Evolutionary conservation across 2,113 vertebrate species (phyloP).

Genomic region (Anthoscopus minutus): DNA sequence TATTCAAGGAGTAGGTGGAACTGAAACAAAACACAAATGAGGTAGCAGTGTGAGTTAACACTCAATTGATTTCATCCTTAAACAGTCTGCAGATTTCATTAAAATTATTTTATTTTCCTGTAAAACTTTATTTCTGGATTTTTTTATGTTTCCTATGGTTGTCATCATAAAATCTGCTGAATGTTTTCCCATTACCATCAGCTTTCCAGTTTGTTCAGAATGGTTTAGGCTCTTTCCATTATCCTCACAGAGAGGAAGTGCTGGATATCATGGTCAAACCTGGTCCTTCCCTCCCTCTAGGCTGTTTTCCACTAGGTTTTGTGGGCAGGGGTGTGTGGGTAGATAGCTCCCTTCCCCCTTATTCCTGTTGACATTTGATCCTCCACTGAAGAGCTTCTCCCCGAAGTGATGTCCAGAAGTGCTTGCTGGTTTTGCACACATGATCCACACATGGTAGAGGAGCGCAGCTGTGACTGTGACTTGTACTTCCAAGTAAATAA

Average conservation of each 20-base stretch:
- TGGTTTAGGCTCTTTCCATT: background rate
- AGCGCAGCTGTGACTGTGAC: background rate
- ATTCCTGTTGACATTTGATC: background rate
- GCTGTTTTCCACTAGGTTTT: background rate
- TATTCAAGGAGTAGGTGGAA: background rate
- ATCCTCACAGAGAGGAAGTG: rapidly evolving
- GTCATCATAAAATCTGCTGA: background rate
- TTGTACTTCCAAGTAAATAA: background rate
- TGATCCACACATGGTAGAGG: background rate
- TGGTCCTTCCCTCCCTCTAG: background rate
- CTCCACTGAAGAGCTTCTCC: background rate
- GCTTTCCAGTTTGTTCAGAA: background rate
- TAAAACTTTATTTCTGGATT: background rate
- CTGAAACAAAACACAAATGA: background rate
- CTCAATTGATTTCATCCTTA: background rate
- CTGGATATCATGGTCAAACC: background rate
- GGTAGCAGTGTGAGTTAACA: background rate
- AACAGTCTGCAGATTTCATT: background rate
- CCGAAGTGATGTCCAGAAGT: background rate
- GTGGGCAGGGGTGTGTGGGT: background rate
- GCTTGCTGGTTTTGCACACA: rapidly evolving
- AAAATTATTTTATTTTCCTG: background rate
- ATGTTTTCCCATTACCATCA: background rate
- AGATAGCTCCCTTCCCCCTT: background rate
- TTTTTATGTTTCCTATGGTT: background rate